phyloP scores from a whole-genome alignment of 92 coral and sea anemone species.

The Parazoanthus darwini region DNA sequence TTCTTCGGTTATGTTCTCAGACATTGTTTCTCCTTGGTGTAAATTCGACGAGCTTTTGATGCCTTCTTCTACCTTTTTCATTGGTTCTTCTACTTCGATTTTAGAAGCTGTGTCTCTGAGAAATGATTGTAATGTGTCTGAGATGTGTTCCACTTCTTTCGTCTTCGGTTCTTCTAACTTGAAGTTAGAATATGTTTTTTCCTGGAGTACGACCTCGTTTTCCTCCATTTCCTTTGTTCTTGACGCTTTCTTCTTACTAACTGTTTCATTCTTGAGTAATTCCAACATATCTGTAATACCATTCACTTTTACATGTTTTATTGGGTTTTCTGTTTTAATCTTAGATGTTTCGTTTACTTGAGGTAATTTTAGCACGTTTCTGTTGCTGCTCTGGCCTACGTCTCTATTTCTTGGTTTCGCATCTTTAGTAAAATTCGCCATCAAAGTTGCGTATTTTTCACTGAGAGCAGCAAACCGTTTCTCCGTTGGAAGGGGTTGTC shows the following conservation, averaged over 20 bases:
- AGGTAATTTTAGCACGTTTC: background rate
- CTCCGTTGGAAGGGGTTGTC: constrained; percentile 9
- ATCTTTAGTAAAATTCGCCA: constrained; percentile 37
- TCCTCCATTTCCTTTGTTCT: background rate
- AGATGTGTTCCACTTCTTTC: background rate
- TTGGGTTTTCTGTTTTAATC: background rate
- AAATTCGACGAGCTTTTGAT: background rate
- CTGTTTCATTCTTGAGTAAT: background rate
- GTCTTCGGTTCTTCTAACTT: background rate
- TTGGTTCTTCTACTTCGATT: background rate
- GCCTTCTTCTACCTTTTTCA: background rate
- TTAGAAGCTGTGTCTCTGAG: background rate
- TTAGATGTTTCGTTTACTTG: background rate
- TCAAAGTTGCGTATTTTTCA: constrained; percentile 33
- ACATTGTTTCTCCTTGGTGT: background rate
- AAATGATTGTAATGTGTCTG: background rate
- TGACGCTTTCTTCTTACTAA: background rate
- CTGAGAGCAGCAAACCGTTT: constrained; percentile 35
- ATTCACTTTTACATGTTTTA: background rate
- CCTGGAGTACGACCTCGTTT: background rate
- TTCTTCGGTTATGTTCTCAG: background rate
- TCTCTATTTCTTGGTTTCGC: constrained; percentile 14
- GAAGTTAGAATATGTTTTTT: background rate
- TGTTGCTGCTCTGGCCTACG: background rate
- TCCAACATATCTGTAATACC: background rate